Evolutionary conservation across 2,888 invertebrate genomes (phyloP).

Genomic region (Volucella inflata): DNA sequence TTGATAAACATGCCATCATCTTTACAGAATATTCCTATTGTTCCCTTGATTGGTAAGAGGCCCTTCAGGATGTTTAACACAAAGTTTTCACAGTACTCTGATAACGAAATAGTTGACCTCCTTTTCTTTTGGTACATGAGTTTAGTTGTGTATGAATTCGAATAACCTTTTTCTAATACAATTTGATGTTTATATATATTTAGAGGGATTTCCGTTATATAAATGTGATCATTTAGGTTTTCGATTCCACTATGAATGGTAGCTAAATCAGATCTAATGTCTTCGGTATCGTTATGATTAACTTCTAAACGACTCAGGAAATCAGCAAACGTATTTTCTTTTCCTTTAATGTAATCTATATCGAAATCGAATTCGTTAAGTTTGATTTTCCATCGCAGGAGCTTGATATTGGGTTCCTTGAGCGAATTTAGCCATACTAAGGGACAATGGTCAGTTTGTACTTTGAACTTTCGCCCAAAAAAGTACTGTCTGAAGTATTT

Average conservation of each 20-base stretch:
- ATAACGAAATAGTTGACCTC: slow-evolving; percentile 1
- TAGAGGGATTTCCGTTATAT: slow-evolving; percentile 13
- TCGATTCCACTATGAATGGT: slow-evolving; percentile 66
- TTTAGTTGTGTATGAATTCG: neutral
- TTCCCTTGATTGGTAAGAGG: slow-evolving; percentile 10
- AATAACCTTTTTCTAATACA: neutral
- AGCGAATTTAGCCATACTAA: no score
- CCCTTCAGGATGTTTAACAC: slow-evolving; percentile 10
- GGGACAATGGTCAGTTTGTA: no score
- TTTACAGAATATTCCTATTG: slow-evolving; percentile 15
- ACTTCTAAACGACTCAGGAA: slow-evolving; percentile 1
- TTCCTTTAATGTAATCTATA: no score
- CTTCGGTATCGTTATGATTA: neutral
- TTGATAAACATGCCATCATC: neutral
- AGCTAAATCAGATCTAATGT: neutral
- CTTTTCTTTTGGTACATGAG: slow-evolving; percentile 4
- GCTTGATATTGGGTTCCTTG: no score
- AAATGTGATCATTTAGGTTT: slow-evolving; percentile 33
- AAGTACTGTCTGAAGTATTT: no score
- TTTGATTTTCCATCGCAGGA: no score
- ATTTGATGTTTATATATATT: slow-evolving; percentile 31
- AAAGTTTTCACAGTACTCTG: slow-evolving; percentile 3
- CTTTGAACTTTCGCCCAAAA: no score
- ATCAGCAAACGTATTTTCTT: no score
- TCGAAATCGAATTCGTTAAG: no score